Evolutionary conservation across 2,888 invertebrate species (phyloP), one percentile per base, ranked within the genome.

Genomic region (Pinctada fucata): DNA sequence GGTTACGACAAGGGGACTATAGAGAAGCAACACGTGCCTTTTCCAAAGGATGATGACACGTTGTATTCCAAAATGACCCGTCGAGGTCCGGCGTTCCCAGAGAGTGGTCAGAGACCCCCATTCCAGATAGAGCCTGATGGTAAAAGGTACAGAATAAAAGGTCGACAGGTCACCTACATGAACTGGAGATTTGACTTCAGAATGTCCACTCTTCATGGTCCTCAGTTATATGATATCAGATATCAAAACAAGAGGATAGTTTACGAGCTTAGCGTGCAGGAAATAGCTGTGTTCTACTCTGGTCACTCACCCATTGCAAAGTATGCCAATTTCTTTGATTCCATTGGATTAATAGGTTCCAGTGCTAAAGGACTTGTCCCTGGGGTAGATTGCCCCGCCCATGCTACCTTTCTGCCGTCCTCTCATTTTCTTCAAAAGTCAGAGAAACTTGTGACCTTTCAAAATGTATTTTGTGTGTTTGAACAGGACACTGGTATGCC

Each of bases 231-330:
- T 78, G 85, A 90, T 72, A 82, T 91, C 31, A 80, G 85, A 10
- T 91, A 81, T 80, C 79, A 83, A 4, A 82, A 81, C 3, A 85
- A 90, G 63, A 81, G 89, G 64, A 88, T 91, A n/a, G 87, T 87
- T 0, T 91, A 90, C 74, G 91, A 91, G 80, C 72, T 91, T 0
- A 85, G 90, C 65, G 76, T 90, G 10, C 88, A 89, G 64, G 91
- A 91, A 72, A 81, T 90, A 8, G 85, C 84, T 47, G 88, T 87
- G 2, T 84, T 88, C 49, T 90, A 90, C 78, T 85, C 88, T 0
- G 89, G 87, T 0, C 52, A 81, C 58, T 83, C 82, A 45, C 87
- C 89, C 0, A 76, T 73, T 8, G 69, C 79, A 31, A 73, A 78
- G 45, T 84, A 83, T 64, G 82, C 87, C 0, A 80, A 87, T 63